Evolutionary conservation across 2,888 invertebrate species (phyloP), one percentile per base, ranked within the genome.

Genomic region (Gisinianus flammeolus): DNA sequence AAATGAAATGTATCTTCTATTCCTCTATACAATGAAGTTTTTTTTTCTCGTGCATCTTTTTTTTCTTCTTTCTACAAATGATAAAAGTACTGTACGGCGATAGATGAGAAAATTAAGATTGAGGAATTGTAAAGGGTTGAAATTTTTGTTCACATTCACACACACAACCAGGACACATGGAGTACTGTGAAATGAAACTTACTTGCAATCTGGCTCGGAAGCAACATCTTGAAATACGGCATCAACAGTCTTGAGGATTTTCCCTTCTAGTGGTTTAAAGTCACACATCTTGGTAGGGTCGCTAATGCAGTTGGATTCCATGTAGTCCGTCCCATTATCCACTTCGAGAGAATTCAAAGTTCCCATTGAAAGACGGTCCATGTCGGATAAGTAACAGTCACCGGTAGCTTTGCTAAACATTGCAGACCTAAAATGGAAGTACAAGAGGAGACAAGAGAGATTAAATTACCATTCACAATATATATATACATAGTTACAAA

Each of bases 231-330:
- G 87, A 80, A 85, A 95, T 30, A 96, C 95, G 2, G 95, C 95
- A 86, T 96, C 96, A 69, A 96, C 96, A 0, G 96, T 96, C 88
- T 96, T 96, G 83, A 96, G 88, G 85, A 96, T 96, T 85, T 94
- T 92, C 19, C 95, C 95, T 62, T 85, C 85, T 74, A 87, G 81
- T 69, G 86, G 94, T 88, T 95, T 95, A 89, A 96, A 97, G 88
- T 96, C 96, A 88, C 96, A 96, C 81, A 96, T 89, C 87, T 95
- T 95, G 70, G 94, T 94, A n/a, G 96, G 95, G 86, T 96, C 96
- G 86, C 95, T 95, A 52, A 95, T 94, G 87, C 95, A 96, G 87
- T 95, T 94, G 88, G 95, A 96, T 88, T 96, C 95, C 88, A 96
- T 90, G 88, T 95, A 96, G 86, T 96, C 95, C 86, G 90, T 85